Base-by-base conservation (phyloP, 2,113 vertebrate species). In the Phaethon lepturus region DNA sequence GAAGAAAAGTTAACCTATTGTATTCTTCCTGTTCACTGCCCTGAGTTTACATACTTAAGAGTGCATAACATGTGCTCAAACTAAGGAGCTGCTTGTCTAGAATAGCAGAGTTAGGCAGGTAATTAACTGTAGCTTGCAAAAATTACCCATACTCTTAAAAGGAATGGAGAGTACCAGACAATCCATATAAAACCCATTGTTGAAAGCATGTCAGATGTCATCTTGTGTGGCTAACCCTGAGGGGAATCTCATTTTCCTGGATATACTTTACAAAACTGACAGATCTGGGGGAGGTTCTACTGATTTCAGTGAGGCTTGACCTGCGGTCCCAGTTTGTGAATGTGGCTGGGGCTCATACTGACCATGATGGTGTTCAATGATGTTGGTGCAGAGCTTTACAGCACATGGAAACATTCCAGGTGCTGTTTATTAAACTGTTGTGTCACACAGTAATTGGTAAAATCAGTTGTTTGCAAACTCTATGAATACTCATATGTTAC, bases 401-500 rank as follows among this genome's bases (percentile, higher is more conserved):
- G 8, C 28, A 12, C 0, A 1, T 14, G 9, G 28, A 35, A 59
- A 42, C 2, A 8, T n/a, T 55, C 20, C 22, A 56, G 14, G 12
- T 25, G 17, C 3, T 49, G 13, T n/a, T 72, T 12, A 11, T 73
- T 59, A 69, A 81, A 73, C 28, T 23, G 4, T 6, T 40, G 26
- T 22, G 13, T 22, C 0, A 0, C 1, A 0, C 0, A 1, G 18
- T 26, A 55, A 52, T 40, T 64, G 31, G 8, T 47, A 45, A 82
- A 67, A 35, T 50, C 7, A 89, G 18, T 69, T 66, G 9, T 35
- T 83, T 63, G 5, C 19, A 33, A 8, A 33, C 2, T 45, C 8
- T 63, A 15, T 17, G 66, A 50, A 38, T 33, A 73, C 7, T 45
- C 6, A 11, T 18, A 10, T 12, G 6, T 12, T 29, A 17, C 18